These are phyloP conservation scores for Shinisaurus crocodilurus DNA, from an alignment of 2,113 vertebrate species.

Conservation along the genomic window DNA sequence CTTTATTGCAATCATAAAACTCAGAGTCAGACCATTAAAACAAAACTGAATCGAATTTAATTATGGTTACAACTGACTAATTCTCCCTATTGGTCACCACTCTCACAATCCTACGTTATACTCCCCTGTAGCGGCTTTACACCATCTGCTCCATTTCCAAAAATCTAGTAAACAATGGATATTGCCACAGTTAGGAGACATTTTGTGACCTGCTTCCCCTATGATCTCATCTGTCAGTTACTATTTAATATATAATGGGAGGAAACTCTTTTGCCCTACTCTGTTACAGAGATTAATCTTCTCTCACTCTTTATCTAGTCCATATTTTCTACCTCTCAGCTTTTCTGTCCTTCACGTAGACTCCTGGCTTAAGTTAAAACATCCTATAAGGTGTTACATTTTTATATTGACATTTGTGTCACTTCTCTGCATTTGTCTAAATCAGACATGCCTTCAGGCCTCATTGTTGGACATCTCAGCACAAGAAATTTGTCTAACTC, in stretches of 20 bases:
- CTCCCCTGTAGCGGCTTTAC: neutral
- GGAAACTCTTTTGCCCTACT: neutral
- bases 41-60: neutral
- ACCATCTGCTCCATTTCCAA: neutral
- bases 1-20: neutral
- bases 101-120: neutral
- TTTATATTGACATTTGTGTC: neutral
- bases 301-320: neutral
- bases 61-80: neutral
- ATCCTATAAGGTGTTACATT: neutral
- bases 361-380: neutral
- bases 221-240: neutral
- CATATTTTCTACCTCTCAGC: neutral
- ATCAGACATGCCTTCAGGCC: neutral
- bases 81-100: too few species aligned
- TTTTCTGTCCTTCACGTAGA: neutral
- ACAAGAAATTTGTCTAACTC: neutral
- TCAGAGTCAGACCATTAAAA: neutral
- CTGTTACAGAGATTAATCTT: slow-evolving; percentile 12
- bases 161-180: neutral
- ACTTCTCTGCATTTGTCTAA: neutral
- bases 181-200: neutral
- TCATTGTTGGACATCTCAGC: neutral
- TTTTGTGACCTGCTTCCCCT: neutral
- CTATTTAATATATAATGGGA: neutral